Evolutionary conservation across 2,888 invertebrate species (phyloP).

Genomic region (Schizaphis graminum): DNA sequence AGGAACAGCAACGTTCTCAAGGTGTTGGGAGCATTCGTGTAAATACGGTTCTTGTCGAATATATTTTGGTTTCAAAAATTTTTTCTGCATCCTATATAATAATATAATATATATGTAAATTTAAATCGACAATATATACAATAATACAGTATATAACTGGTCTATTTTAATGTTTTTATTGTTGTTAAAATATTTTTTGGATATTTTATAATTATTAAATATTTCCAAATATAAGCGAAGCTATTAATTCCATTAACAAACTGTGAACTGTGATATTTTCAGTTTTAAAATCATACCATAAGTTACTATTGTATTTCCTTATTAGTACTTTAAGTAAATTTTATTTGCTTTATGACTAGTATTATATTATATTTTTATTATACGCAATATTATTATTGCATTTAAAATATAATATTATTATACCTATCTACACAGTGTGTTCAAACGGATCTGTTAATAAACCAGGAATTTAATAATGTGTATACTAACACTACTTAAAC

Average conservation of each 20-base stretch:
- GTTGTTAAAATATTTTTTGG: not conserved
- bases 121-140: not conserved
- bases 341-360: not conserved
- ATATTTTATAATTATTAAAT: not conserved
- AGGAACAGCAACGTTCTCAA: not conserved
- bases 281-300: not conserved
- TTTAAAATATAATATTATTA: not conserved
- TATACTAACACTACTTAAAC: not conserved
- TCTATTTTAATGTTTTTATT: not conserved
- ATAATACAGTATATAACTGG: too few species aligned
- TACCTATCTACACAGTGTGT: not conserved
- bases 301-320: not conserved
- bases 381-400: too few species aligned
- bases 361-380: not conserved
- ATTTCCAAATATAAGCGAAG: not conserved
- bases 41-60: not conserved
- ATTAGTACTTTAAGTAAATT: not conserved
- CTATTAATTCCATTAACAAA: not conserved
- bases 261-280: not conserved
- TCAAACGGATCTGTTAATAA: not conserved
- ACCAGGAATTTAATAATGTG: not conserved
- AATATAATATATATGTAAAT: not conserved
- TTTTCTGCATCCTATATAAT: not conserved
- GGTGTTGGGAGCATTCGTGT: not conserved
- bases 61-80: not conserved